Evolutionary conservation across 2,113 vertebrate species (phyloP).

Genomic region (Caracal caracal): DNA sequence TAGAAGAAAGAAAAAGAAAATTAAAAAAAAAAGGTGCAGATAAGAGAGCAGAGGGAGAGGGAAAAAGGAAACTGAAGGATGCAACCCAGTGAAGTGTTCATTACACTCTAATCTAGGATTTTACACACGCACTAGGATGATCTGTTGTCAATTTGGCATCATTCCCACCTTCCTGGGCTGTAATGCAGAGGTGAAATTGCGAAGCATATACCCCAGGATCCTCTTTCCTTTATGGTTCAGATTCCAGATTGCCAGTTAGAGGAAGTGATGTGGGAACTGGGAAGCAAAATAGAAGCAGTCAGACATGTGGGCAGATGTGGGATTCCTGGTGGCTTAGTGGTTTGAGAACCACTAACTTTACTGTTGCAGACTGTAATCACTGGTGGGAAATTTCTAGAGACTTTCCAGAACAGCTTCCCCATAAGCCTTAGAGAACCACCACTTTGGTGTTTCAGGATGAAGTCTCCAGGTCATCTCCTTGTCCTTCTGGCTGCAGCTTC

Average conservation of each 20-base stretch:
- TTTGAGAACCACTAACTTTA: not conserved
- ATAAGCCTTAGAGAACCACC: not conserved
- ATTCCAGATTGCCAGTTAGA: not conserved
- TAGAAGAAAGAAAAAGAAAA: not conserved
- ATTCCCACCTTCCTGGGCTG: not conserved
- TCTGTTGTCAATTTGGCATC: not conserved
- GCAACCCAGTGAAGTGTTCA: not conserved
- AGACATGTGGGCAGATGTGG: not conserved
- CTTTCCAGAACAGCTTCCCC: not conserved
- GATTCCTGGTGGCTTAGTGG: not conserved
- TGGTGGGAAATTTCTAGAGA: not conserved
- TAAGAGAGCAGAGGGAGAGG: not conserved
- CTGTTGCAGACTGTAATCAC: not conserved
- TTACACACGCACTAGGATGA: not conserved
- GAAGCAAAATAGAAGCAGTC: not conserved
- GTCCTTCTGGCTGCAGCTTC: not conserved
- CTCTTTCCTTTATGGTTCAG: not conserved
- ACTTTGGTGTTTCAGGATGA: not conserved
- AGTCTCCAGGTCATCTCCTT: not conserved
- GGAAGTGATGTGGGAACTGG: not conserved
- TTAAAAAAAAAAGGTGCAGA: too few relatives aligned
- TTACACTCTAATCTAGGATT: not conserved
- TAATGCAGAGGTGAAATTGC: not conserved
- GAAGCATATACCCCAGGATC: not conserved
- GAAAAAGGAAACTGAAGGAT: not conserved